These are phyloP conservation scores for Volucella inanis DNA, from an alignment of 2,888 invertebrate species.

Conservation along the genomic window DNA sequence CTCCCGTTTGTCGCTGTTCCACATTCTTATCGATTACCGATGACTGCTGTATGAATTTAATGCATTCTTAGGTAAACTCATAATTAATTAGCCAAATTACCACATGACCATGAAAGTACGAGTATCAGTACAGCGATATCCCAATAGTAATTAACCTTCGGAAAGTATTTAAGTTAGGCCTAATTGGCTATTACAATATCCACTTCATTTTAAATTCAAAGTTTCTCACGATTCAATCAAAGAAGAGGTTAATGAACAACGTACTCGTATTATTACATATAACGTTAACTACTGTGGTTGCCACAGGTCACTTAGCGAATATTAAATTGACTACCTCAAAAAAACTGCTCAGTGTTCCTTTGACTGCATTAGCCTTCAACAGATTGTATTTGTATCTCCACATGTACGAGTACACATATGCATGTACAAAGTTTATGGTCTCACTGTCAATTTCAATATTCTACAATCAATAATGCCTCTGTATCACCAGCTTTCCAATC, in stretches of 20 bases:
- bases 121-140: conserved; percentile 18
- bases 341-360: conserved; percentile 22
- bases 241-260: conserved; percentile 51
- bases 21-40: conserved; percentile 25
- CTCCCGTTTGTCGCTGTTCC: conserved; percentile 24
- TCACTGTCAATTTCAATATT: conserved; percentile 50
- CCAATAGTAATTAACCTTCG: conserved; percentile 48
- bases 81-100: conserved; percentile 45
- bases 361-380: conserved; percentile 17
- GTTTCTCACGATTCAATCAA: conserved; percentile 57
- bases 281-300: conserved; percentile 21
- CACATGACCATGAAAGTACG: conserved; percentile 18
- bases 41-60: conserved; percentile 51
- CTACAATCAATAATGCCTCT: conserved; percentile 19
- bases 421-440: background rate
- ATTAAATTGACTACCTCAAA: conserved; percentile 53
- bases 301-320: conserved; percentile 33
- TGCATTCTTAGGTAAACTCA: conserved; percentile 23
- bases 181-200: conserved; percentile 47
- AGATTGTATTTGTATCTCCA: conserved; percentile 4
- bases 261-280: background rate
- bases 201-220: conserved; percentile 53
- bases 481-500: conserved; percentile 19
- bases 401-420: background rate
- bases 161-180: conserved; percentile 58